Base-by-base conservation (phyloP, 2,888 invertebrate species). In the Notocelia uddmanniana region DNA sequence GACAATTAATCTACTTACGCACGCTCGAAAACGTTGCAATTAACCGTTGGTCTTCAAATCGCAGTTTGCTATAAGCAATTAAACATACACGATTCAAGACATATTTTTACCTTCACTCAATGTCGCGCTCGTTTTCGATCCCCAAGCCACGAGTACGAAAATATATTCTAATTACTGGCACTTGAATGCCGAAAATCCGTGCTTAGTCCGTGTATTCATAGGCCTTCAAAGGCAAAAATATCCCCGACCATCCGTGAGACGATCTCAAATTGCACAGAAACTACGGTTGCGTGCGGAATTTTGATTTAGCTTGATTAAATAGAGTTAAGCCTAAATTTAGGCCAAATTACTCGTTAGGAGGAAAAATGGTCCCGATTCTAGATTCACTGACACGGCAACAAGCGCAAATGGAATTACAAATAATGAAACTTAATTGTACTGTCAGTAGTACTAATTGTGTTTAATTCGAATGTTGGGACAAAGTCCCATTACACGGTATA, bases 241-340 rank as follows among this genome's bases (percentile, higher is more conserved):
- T 37, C 48, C 48, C 18, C 19, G 18, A 13, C 21, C 58, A 18
- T n/a, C n/a, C n/a, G 26, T 18, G 57, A 52, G 50, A 59, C 57
- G 37, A 23, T 60, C 41, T 48, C 68, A 52, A 73, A 72, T 73
- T 69, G 74, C 60, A 55, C n/a, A 68, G 45, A 73, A 68, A 70
- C 71, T 66, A 45, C 57, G 64, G 67, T 71, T 73, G 75, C 74
- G 67, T 59, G 57, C 69, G 41, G 77, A 78, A 78, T 77, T 76
- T 74, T 73, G 76, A 78, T 76, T 75, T 73, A 68, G 52, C 26
- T 74, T 75, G 75, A 76, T 77, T 76, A 78, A 77, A 77, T 76
- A 75, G 55, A 74, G 68, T 57, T 67, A 58, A 67, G 52, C 68
- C 70, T 75, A 60, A 70, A 70, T 70, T 70, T 58, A 64, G 64